A percentile compares a stretch with the other conserved stretches of the same genome.
Evolutionary conservation across 2,113 vertebrate species (phyloP).

Genomic region (Rhinopomastus cyanomelas): DNA sequence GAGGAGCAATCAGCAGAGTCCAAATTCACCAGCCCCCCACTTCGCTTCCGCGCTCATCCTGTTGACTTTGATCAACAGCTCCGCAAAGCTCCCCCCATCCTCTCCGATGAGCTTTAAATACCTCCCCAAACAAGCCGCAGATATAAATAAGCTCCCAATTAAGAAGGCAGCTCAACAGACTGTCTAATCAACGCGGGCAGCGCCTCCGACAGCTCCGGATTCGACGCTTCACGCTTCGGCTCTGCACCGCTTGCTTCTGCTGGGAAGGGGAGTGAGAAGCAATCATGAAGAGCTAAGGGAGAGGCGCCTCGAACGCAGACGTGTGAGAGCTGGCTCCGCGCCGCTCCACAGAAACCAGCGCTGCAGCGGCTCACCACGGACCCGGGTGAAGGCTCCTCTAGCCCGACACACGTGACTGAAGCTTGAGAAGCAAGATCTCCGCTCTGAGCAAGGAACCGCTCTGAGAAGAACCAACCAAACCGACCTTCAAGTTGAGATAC

Average conservation of each 20-base stretch:
- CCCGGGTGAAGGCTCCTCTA: not conserved
- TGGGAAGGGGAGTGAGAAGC: not conserved
- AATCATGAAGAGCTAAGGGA: not conserved
- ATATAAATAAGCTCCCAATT: not conserved
- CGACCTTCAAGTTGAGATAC: not conserved
- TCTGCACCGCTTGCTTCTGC: not conserved
- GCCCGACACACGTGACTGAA: accelerated
- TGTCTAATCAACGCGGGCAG: not conserved
- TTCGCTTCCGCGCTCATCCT: not conserved
- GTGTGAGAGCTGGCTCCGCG: not conserved
- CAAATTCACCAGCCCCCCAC: not conserved
- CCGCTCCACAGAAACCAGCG: not conserved
- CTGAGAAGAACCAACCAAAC: not conserved
- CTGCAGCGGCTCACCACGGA: not conserved
- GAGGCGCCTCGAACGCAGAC: not conserved
- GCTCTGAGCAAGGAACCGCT: not conserved
- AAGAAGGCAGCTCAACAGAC: not conserved
- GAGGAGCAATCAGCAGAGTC: not conserved
- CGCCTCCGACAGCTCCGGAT: not conserved
- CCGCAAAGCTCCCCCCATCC: not conserved
- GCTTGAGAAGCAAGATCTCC: not conserved
- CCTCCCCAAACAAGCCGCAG: not conserved
- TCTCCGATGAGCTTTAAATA: not conserved
- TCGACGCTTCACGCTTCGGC: not conserved
- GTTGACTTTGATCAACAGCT: not conserved